Base-by-base conservation (phyloP, 2,113 vertebrate species). In the Hoplias malabaricus region DNA sequence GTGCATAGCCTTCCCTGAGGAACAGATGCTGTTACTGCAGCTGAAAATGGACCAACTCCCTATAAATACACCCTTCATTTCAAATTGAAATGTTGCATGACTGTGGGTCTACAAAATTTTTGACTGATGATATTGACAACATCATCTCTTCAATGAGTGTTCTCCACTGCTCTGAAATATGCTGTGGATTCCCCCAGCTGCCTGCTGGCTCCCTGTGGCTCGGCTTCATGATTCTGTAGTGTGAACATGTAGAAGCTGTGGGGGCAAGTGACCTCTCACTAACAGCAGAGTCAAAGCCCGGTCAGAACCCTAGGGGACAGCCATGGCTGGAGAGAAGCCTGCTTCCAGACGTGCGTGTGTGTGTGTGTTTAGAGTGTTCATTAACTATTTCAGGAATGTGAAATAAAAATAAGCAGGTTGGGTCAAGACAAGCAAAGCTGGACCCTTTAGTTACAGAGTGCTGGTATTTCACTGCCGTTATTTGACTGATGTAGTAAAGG, bases 371-470 rank as follows among this genome's bases (percentile, higher is more conserved):
- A 56, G 67, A 72, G 36, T 13, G 36, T 29, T 23, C n/a, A 66
- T 65, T 76, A 71, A 73, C 53, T 69, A 66, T 72, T 27, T 33
- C 36, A 77, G 31, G 73, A 50, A 72, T 72, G 69, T 54, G 61
- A 31, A 50, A 50, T 57, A 29, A 77, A 77, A 77, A 61, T 69
- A 77, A 77, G 53, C 75, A 43, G 75, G 63, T 59, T 59, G 46
- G 65, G 68, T 69, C 57, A 54, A 77, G 42, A 65, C 70, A 69
- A 69, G 29, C 10, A 6, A 53, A 53, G 27, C 43, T 33, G 16
- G 23, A 21, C 16, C 11, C n/a, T 53, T 53, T 33, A 31, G 33
- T 4, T 34, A 25, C 67, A 21, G 11, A 50, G 19, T 3, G 27
- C 8, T 19, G 11, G 11, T 3, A 33, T 8, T 70, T 21, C 23